Conservation (phyloP, 2,797 vertebrate genomes). For the Lepilemur septentrionalis region DNA sequence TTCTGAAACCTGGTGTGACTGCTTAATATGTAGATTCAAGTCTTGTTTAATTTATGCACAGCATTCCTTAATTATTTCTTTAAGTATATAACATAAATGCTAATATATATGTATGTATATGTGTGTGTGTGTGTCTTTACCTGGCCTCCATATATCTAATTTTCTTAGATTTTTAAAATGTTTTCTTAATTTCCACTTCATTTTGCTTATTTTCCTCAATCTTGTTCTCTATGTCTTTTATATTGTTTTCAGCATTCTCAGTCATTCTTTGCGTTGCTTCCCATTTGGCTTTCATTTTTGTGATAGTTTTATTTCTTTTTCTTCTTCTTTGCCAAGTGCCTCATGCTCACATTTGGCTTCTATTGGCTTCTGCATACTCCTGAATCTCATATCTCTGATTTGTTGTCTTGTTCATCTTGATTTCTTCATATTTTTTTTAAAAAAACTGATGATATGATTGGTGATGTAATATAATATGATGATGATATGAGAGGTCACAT, state of each 20-base stretch:
- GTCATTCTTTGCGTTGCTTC: neutral
- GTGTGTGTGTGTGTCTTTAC: neutral
- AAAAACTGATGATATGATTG: neutral
- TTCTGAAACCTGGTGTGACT: neutral
- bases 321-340: neutral
- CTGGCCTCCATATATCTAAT: neutral
- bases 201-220: neutral
- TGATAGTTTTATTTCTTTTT: neutral
- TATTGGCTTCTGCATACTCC: neutral
- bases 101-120: neutral
- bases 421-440: neutral
- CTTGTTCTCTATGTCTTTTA: neutral
- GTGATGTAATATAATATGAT: neutral
- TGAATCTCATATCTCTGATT: neutral
- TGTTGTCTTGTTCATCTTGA: neutral
- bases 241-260: neutral
- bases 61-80: neutral
- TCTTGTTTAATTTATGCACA: neutral
- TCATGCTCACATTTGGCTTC: neutral
- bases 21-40: neutral
- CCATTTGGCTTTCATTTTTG: neutral
- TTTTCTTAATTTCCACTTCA: conserved; percentile 38
- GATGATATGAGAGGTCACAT: neutral
- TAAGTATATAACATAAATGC: neutral
- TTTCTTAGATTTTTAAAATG: neutral